Conservation (phyloP, 2,888 invertebrate species). For the Caenorhabditis japonica region DNA sequence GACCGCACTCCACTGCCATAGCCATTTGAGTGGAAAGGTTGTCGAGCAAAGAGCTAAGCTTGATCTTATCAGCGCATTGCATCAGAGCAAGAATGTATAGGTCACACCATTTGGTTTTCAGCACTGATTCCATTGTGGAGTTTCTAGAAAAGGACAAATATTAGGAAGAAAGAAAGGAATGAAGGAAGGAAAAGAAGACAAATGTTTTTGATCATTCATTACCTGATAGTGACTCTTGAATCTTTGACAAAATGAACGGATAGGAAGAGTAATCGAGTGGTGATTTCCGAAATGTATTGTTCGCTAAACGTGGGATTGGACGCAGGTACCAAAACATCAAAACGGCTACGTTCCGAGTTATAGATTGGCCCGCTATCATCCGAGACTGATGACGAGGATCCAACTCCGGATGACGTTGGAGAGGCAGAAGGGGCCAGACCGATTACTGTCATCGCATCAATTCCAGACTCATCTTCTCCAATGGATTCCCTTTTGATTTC, state of each 20-base stretch:
- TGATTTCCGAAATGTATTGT: constrained; percentile 93
- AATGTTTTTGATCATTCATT: too few species aligned
- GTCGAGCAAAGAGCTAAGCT: constrained; percentile 82
- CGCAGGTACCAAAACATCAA: constrained; percentile 85
- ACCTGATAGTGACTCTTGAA: constrained; percentile 80
- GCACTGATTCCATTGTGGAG: constrained; percentile 85
- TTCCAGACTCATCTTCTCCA: constrained; percentile 72
- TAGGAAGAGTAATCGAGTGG: constrained; percentile 90
- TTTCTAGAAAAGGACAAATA: constrained; percentile 84
- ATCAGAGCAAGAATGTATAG: constrained; percentile 91
- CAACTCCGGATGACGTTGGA: constrained; percentile 60
- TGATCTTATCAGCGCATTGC: constrained; percentile 86
- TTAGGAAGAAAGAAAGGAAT: too few species aligned
- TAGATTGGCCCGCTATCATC: constrained; percentile 63
- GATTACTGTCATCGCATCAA: constrained; percentile 67
- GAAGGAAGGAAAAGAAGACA: not conserved
- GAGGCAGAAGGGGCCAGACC: constrained; percentile 64
- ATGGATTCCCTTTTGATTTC: constrained; percentile 60
- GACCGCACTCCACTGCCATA: constrained; percentile 82
- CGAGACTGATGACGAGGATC: constrained; percentile 58
- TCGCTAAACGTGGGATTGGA: constrained; percentile 87
- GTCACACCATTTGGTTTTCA: constrained; percentile 92
- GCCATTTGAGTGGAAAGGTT: constrained; percentile 88
- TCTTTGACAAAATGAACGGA: constrained; percentile 91
- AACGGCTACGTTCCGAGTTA: constrained; percentile 78